A percentile compares a stretch with the other conserved stretches of the same genome.
phyloP scores from a whole-genome alignment of 2,888 invertebrate genomes.

The Dioctria linearis region DNA sequence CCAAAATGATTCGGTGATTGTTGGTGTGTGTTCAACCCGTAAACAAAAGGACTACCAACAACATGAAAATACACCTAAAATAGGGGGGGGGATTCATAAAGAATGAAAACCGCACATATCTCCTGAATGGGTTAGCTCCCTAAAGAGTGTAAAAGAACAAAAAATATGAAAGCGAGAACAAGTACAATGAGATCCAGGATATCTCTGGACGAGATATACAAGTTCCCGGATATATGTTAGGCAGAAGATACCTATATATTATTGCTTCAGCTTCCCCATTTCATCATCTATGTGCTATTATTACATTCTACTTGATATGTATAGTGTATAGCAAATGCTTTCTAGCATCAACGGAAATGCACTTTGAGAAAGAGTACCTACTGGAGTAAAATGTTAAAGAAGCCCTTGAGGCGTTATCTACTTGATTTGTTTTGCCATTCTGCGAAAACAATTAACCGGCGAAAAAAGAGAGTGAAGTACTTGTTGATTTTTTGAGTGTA shows the following conservation, averaged over 20 bases:
- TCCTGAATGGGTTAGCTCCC: background rate
- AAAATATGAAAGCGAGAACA: constrained; percentile 31
- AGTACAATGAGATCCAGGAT: constrained; percentile 18
- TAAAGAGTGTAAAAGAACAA: constrained; percentile 5
- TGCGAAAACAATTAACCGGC: constrained; percentile 36
- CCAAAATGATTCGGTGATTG: background rate
- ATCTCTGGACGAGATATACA: constrained; percentile 10
- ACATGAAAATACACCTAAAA: background rate
- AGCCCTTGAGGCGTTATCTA: constrained; percentile 13
- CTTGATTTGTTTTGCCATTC: constrained; percentile 35
- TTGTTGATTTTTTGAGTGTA: background rate
- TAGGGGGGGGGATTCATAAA: background rate
- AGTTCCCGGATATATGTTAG: background rate
- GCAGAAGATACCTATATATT: too few species aligned
- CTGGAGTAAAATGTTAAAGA: constrained; percentile 1
- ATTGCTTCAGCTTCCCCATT: background rate
- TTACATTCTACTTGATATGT: too few species aligned
- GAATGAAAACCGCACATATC: constrained; percentile 25
- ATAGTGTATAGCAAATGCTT: background rate
- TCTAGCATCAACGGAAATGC: constrained; percentile 21
- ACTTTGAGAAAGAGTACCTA: background rate
- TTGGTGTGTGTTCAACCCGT: constrained; percentile 15
- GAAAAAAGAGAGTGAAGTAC: constrained; percentile 19
- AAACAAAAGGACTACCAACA: constrained; percentile 24
- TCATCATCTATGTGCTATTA: background rate